Conservation (phyloP, 2,797 vertebrate species). For the Meda fulgida region DNA sequence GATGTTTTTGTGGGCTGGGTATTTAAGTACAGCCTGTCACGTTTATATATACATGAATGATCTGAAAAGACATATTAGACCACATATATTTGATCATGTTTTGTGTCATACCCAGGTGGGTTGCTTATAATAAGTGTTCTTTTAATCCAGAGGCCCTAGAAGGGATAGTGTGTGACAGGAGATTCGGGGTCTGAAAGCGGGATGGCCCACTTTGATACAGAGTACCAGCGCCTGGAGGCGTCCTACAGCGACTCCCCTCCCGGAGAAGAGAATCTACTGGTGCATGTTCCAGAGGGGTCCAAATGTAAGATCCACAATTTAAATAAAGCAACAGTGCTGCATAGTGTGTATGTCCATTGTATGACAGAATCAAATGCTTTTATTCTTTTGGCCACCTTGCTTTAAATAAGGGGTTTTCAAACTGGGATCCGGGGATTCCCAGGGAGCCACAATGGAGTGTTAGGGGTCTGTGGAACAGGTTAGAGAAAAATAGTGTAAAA, state of each 20-base stretch:
- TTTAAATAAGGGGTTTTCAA: background rate
- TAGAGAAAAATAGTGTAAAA: background rate
- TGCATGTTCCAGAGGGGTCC: slow-evolving; percentile 93
- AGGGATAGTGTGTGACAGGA: slow-evolving; percentile 52
- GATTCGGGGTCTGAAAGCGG: slow-evolving; percentile 65
- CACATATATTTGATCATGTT: background rate
- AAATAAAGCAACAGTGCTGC: background rate
- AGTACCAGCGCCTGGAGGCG: slow-evolving; percentile 94
- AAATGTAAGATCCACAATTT: slow-evolving; percentile 83
- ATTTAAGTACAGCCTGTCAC: background rate
- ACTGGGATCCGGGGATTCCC: background rate
- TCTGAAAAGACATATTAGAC: background rate
- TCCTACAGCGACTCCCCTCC: slow-evolving; percentile 95
- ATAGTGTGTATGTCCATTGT: background rate
- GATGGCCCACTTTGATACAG: slow-evolving; percentile 95
- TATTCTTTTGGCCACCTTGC: background rate
- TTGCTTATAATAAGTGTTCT: background rate
- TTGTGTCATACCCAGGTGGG: background rate
- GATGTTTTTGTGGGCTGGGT: slow-evolving; percentile 15
- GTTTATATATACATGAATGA: background rate
- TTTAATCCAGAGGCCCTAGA: slow-evolving; percentile 63
- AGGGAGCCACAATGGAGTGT: background rate
- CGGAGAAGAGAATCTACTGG: slow-evolving; percentile 90
- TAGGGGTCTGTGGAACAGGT: background rate
- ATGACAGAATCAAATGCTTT: background rate